These are phyloP conservation scores for Disparrhopalites patrizii DNA, from an alignment of 2,888 invertebrate species.

Conservation along the genomic window DNA sequence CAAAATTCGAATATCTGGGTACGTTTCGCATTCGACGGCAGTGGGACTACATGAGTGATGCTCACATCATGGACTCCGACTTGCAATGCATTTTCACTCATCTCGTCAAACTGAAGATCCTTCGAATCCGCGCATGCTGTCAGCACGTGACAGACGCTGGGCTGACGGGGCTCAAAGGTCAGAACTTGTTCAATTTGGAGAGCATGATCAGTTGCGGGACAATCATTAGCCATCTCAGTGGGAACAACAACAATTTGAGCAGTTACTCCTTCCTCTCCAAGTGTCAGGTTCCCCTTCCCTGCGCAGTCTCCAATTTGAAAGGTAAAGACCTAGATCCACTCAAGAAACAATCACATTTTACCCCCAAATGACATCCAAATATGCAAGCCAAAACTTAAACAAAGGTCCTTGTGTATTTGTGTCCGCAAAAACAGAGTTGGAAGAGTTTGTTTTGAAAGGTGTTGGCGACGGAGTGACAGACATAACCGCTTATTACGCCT, in stretches of 20 bases:
- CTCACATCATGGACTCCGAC: slow-evolving; percentile 40
- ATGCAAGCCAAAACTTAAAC: background rate
- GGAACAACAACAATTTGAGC: too few relatives aligned
- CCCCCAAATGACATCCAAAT: background rate
- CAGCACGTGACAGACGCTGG: slow-evolving; percentile 40
- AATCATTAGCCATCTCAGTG: too few relatives aligned
- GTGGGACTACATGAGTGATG: slow-evolving; percentile 29
- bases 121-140: slow-evolving; percentile 39
- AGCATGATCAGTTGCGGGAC: background rate
- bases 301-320: slow-evolving; percentile 8
- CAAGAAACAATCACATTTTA: too few relatives aligned
- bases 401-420: too few relatives aligned
- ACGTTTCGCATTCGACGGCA: slow-evolving; percentile 23
- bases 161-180: slow-evolving; percentile 35
- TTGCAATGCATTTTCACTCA: slow-evolving; percentile 36
- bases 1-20: slow-evolving; percentile 30
- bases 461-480: slow-evolving; percentile 43
- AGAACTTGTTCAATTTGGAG: background rate
- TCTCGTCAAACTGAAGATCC: slow-evolving; percentile 29
- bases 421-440: slow-evolving; percentile 33
- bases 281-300: background rate
- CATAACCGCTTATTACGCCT: slow-evolving; percentile 35
- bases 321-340: too few relatives aligned
- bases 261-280: background rate
- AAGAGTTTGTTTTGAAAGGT: slow-evolving; percentile 36